phyloP scores from a whole-genome alignment of 2,888 invertebrate species.

The Thereva nobilitata region DNA sequence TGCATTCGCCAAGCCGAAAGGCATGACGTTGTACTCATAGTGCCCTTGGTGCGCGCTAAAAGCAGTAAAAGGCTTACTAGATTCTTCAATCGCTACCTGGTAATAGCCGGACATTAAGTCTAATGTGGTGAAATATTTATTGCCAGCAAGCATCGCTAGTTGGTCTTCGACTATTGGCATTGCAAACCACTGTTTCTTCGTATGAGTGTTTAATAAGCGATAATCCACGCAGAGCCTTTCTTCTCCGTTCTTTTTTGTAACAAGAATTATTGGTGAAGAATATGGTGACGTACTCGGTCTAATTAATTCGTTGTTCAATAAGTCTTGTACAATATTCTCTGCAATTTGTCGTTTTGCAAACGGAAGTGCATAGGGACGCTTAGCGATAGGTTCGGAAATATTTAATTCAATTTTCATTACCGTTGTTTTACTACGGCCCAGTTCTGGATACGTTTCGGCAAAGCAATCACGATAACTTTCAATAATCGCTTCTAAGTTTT shows the following conservation, averaged over 20 bases:
- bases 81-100: not conserved
- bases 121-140: not conserved
- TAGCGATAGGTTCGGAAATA: not conserved
- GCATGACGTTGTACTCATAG: constrained; percentile 22
- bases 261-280: not conserved
- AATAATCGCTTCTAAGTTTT: not conserved
- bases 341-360: constrained; percentile 1
- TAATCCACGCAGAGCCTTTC: constrained; percentile 3
- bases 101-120: constrained; percentile 9
- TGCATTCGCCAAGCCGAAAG: constrained; percentile 16
- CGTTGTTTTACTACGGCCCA: not conserved
- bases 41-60: constrained; percentile 41
- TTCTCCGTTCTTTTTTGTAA: not conserved
- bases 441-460: not conserved
- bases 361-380: not conserved
- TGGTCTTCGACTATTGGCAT: constrained; percentile 11
- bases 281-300: not conserved
- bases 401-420: not conserved
- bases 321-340: not conserved
- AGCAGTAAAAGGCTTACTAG: constrained; percentile 39
- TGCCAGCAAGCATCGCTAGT: not conserved
- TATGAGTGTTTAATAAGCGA: not conserved
- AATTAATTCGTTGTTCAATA: not conserved
- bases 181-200: not conserved
- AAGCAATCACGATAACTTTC: not conserved